phyloP scores from a whole-genome alignment of 2,888 invertebrate species.

The Microdon myrmicae region DNA sequence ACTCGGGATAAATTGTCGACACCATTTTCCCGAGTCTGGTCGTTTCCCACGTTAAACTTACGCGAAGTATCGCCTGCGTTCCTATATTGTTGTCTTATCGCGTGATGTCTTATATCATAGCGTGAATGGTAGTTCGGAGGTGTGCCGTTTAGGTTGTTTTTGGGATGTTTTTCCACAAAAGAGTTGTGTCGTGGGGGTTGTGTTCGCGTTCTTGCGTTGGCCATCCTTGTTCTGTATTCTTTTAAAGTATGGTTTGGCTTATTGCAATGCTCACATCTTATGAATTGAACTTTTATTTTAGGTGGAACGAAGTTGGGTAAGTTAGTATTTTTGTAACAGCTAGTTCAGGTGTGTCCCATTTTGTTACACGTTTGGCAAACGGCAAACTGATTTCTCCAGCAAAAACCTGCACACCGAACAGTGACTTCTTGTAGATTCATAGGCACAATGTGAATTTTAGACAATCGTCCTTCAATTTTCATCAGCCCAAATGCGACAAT shows the following conservation, averaged over 20 bases:
- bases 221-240: neutral
- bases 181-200: neutral
- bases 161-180: constrained; percentile 1
- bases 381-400: no score
- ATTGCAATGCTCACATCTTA: neutral
- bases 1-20: neutral
- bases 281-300: neutral
- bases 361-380: constrained; percentile 4
- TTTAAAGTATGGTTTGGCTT: neutral
- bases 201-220: neutral
- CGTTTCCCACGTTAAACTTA: constrained; percentile 1
- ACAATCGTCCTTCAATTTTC: no score
- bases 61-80: neutral
- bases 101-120: neutral
- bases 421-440: no score
- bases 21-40: neutral
- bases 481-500: no score
- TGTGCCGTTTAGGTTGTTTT: neutral
- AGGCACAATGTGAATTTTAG: no score
- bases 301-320: neutral
- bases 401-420: no score
- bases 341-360: neutral
- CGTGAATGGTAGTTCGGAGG: neutral
- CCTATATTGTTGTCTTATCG: neutral
- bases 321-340: constrained; percentile 1